Conservation (phyloP, 1,140 invertebrate genomes). For the Brachionus rotundiformis region DNA sequence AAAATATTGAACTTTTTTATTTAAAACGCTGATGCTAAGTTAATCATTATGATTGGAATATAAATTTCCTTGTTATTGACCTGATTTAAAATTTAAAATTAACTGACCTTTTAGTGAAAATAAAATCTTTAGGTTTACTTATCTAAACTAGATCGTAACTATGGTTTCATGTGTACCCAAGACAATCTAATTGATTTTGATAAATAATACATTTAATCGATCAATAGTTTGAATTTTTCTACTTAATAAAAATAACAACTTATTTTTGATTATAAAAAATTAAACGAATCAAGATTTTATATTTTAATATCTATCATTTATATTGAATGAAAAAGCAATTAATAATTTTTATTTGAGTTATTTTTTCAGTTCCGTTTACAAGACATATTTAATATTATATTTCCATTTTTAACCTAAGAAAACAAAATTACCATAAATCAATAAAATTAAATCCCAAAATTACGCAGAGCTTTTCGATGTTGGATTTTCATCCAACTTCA, state of each 20-base stretch:
- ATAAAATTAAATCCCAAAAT: neutral
- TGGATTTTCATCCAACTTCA: conserved; percentile 20
- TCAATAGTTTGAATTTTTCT: neutral
- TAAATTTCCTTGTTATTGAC: neutral
- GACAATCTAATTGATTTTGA: neutral
- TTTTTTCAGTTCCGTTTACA: conserved; percentile 5
- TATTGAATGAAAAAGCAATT: conserved; percentile 9
- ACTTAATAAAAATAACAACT: no score
- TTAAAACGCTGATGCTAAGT: neutral
- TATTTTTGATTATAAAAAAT: no score
- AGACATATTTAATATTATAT: conserved; percentile 4
- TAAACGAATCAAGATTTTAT: neutral
- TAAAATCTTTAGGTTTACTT: neutral
- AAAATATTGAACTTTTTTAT: neutral
- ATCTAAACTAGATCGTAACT: neutral
- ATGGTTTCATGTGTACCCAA: neutral
- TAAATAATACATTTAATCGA: neutral
- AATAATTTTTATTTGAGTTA: neutral
- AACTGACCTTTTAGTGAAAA: neutral
- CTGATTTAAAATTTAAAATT: neutral
- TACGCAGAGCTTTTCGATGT: neutral
- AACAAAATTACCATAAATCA: conserved; percentile 27
- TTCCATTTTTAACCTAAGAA: conserved; percentile 37
- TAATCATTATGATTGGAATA: no score
- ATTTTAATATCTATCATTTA: conserved; percentile 25